Base-by-base conservation (phyloP, 2,797 vertebrate species). In the Karalla daura region DNA sequence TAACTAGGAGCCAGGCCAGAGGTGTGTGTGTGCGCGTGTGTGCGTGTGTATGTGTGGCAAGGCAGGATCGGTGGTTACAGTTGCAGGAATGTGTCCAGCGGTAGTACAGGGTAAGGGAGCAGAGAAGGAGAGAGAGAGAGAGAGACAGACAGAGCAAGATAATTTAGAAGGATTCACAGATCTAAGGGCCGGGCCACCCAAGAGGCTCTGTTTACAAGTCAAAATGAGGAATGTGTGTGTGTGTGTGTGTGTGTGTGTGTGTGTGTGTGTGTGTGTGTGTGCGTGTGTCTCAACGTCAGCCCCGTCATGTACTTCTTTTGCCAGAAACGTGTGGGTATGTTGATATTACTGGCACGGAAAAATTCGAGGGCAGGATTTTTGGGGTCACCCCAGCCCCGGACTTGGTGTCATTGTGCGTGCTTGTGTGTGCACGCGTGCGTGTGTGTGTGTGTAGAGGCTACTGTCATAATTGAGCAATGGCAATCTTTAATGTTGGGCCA, bases 121-220 rank as follows among this genome's bases (percentile, higher is more conserved):
- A 43, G 23, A 36, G 28, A 39, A 21, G 35, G 43, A 14, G 36
- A 43, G 58, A 77, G 65, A 39, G 36, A n/a, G 18, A 21, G 43
- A 43, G 23, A 36, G 35, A 43, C 11, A 47, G 63, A 24, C 43
- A 70, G 73, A 67, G 52, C 24, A 30, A 51, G 64, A 84, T 46
- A 67, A 64, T 83, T 68, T 56, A 74, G 74, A 63, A 63, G 70
- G 69, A 85, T 84, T 79, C 59, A 43, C 58, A 74, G 63, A 81
- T 88, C 68, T 76, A 62, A 77, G 56, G 32, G 66, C 44, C 13
- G 14, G 85, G 86, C 88, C 87, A 88, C 89, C 88, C 84, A 83
- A 61, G 77, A 86, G 49, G 64, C 51, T 60, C 50, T 81, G 63
- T 82, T 87, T 86, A 82, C 70, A 67, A 78, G 56, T 74, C 68